Conservation (phyloP, 2,888 invertebrate species). For the Theretra japonica region DNA sequence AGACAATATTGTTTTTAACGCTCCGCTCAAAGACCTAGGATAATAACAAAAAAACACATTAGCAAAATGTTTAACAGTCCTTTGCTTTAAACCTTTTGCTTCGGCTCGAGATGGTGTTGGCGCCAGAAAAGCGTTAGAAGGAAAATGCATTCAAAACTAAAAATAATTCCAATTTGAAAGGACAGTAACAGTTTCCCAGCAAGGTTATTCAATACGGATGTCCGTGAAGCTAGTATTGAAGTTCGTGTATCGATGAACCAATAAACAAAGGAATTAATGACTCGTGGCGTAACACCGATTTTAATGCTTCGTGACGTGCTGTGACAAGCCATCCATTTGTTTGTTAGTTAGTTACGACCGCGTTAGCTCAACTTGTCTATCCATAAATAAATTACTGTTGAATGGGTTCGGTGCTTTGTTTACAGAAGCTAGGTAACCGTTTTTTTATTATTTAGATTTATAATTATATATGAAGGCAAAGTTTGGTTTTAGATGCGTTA, state of each 20-base stretch:
- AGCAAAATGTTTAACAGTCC: too few species aligned
- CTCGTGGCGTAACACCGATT: conserved; percentile 77
- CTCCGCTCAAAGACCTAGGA: too few species aligned
- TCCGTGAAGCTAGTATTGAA: conserved; percentile 42
- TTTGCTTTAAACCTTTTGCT: too few species aligned
- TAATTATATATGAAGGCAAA: too few species aligned
- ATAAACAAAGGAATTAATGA: conserved; percentile 79
- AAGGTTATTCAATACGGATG: conserved; percentile 36
- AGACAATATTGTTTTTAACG: too few species aligned
- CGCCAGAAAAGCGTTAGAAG: too few species aligned
- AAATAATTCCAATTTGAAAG: not conserved
- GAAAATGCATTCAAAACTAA: too few species aligned
- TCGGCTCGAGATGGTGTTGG: too few species aligned
- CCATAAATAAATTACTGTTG: conserved; percentile 7
- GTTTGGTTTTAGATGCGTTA: too few species aligned
- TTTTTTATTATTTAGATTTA: too few species aligned
- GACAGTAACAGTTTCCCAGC: not conserved
- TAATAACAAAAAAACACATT: too few species aligned
- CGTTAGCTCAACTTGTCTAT: not conserved
- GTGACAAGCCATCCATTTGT: conserved; percentile 64
- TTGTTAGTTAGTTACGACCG: conserved; percentile 43
- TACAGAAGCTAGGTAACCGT: not conserved
- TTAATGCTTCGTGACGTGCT: conserved; percentile 76
- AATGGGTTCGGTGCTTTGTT: conserved; percentile 16
- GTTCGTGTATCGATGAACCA: conserved; percentile 66